These are phyloP conservation scores for Myotis findleyi DNA, from an alignment of 2,797 vertebrate genomes.

Conservation along the genomic window DNA sequence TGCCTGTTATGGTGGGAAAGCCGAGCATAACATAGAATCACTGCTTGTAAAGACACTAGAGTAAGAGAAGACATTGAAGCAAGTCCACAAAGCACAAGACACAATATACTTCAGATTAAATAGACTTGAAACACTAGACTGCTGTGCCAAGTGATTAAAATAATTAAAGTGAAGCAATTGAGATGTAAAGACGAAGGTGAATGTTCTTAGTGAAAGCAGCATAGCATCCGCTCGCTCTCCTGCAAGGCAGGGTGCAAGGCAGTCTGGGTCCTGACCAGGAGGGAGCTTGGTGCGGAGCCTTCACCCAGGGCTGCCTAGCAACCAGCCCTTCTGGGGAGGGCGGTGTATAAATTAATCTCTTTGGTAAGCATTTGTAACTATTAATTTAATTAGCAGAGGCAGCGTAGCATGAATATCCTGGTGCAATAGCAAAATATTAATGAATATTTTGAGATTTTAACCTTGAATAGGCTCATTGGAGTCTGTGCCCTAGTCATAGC, in stretches of 20 bases:
- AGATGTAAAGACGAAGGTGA: conserved; percentile 81
- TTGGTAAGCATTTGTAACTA: conserved; percentile 86
- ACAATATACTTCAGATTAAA: conserved; percentile 78
- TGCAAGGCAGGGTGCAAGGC: conserved; percentile 63
- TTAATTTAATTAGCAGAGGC: conserved; percentile 89
- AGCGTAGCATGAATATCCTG: conserved; percentile 82
- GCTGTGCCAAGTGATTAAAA: conserved; percentile 80
- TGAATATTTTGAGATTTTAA: conserved; percentile 81
- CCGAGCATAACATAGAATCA: neutral
- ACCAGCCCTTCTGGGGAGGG: conserved; percentile 77
- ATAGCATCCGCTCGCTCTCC: conserved; percentile 72
- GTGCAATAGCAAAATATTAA: conserved; percentile 82
- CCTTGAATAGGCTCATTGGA: conserved; percentile 68
- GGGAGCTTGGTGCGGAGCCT: conserved; percentile 69
- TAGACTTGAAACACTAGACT: conserved; percentile 76
- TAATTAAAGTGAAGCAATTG: conserved; percentile 83
- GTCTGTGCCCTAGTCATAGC: conserved; percentile 17
- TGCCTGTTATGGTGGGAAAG: neutral
- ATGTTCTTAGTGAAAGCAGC: conserved; percentile 66
- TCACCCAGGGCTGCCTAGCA: conserved; percentile 85
- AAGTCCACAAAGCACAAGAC: conserved; percentile 53
- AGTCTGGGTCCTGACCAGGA: conserved; percentile 75
- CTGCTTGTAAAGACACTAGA: conserved; percentile 22
- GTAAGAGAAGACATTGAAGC: conserved; percentile 39
- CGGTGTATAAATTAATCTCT: conserved; percentile 84